Evolutionary conservation across 2,888 invertebrate species (phyloP), one percentile per base, ranked within the genome.

Genomic region (Stegophylla sp.): DNA sequence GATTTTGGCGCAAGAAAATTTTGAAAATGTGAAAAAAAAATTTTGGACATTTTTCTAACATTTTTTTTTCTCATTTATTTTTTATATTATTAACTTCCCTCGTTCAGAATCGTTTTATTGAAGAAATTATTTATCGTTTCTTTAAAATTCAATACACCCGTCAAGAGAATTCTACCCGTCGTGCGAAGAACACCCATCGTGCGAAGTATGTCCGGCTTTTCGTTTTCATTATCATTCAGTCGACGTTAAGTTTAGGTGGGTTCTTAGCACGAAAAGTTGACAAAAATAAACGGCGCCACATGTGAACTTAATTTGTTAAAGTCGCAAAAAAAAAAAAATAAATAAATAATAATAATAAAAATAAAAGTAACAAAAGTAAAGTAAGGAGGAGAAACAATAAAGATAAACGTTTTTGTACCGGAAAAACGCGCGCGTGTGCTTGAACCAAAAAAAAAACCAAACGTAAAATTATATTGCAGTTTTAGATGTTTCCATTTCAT

Each of bases 261-360:
- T 71, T 75, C 64, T 41, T 5, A 7, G 51, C 75, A 51, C 41
- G 64, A 26, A 64, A 75, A 7, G 20, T 41, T 23, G 23, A 23
- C 64, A 64, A 53, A 64, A 64, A 75, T 64, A 75, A 64, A 64
- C 64, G 64, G 64, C 75, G 41, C 64, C 75, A 64, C 53, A n/a
- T 66, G 75, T 66, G 75, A 76, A 66, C 64, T 76, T 64, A 66
- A 76, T 76, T 76, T 43, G 64, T 76, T 53, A 43, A 43, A 51
- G 34, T 23, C 26, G n/a, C 34, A 43, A 20, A 48, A 48, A 64
- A 45, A n/a, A 48, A 45, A 26, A 28, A n/a, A n/a, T n/a, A n/a
- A n/a, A n/a, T n/a, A n/a, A n/a, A n/a, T n/a, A n/a, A n/a, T n/a
- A n/a, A n/a, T n/a, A n/a, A n/a, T n/a, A n/a, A n/a, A n/a, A n/a